Evolutionary conservation across 2,888 invertebrate genomes (phyloP).

Genomic region (Drosophila picticornis): DNA sequence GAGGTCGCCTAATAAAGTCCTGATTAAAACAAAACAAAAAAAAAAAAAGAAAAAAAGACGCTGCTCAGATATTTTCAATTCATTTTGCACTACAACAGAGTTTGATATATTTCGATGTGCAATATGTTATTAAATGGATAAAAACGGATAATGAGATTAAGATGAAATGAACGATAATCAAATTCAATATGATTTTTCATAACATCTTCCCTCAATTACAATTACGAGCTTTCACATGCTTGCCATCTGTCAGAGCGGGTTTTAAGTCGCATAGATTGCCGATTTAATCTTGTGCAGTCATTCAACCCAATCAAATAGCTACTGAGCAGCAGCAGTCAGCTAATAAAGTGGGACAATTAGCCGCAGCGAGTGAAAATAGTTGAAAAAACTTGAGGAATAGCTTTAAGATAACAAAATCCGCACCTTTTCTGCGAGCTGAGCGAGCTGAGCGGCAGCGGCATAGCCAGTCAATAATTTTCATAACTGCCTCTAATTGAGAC

Average conservation of each 20-base stretch:
- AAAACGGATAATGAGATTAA: neutral
- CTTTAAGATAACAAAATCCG: slow-evolving; percentile 13
- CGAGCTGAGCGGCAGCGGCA: slow-evolving; percentile 7
- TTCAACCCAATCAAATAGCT: slow-evolving; percentile 41
- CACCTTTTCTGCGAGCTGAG: slow-evolving; percentile 27
- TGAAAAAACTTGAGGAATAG: slow-evolving; percentile 32
- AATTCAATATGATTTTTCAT: neutral
- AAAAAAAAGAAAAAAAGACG: neutral
- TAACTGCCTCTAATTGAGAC: slow-evolving; percentile 79
- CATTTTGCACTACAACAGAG: neutral
- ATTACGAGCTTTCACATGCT: neutral
- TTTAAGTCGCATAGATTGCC: slow-evolving; percentile 30
- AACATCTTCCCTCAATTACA: neutral
- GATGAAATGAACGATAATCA: neutral
- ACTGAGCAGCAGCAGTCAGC: slow-evolving; percentile 18
- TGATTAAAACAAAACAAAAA: neutral
- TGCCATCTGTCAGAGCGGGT: slow-evolving; percentile 2
- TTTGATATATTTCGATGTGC: neutral
- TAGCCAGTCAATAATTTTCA: slow-evolving; percentile 73
- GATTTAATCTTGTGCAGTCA: slow-evolving; percentile 38
- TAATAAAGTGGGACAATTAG: slow-evolving; percentile 39
- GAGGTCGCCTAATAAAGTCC: too few species aligned
- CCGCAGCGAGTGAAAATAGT: slow-evolving; percentile 33
- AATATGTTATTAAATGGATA: too few species aligned
- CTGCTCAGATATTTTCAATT: neutral